Evolutionary conservation across 2,797 vertebrate species (phyloP).

Genomic region (Rhynchonycteris naso): DNA sequence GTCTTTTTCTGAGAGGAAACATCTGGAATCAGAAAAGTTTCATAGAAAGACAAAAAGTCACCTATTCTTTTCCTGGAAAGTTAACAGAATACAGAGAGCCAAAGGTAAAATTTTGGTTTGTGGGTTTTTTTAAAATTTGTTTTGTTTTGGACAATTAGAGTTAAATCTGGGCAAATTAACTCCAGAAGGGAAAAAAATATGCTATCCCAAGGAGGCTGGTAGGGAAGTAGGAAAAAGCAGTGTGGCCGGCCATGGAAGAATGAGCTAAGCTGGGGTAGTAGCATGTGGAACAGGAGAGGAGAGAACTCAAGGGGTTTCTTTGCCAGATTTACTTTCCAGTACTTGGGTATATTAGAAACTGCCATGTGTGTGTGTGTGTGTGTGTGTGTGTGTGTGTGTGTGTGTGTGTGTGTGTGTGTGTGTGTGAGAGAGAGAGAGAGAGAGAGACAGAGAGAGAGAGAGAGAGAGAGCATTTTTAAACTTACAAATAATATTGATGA

Average conservation of each 20-base stretch:
- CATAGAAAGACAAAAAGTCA: not conserved
- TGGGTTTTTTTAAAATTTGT: not conserved
- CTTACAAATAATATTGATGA: not conserved
- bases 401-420: not conserved
- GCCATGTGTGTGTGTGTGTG: not conserved
- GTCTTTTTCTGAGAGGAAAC: not conserved
- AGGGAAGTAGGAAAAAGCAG: not conserved
- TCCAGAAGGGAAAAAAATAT: not conserved
- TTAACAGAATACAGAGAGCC: not conserved
- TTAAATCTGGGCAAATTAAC: not conserved
- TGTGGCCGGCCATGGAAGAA: not conserved
- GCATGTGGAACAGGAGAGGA: rapidly evolving
- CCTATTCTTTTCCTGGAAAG: not conserved
- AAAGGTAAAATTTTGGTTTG: not conserved
- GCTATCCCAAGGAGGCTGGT: not conserved
- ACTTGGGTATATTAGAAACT: not conserved
- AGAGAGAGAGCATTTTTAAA: too few species aligned
- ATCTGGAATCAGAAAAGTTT: not conserved
- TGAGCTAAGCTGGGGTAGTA: not conserved
- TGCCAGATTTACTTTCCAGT: not conserved
- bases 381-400: not conserved
- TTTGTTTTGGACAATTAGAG: not conserved
- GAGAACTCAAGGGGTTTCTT: not conserved
- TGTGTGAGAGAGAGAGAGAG: too few species aligned
- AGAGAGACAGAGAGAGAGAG: too few species aligned